Base-by-base conservation (phyloP, 1,140 invertebrate species). In the Apolygus lucorum region DNA sequence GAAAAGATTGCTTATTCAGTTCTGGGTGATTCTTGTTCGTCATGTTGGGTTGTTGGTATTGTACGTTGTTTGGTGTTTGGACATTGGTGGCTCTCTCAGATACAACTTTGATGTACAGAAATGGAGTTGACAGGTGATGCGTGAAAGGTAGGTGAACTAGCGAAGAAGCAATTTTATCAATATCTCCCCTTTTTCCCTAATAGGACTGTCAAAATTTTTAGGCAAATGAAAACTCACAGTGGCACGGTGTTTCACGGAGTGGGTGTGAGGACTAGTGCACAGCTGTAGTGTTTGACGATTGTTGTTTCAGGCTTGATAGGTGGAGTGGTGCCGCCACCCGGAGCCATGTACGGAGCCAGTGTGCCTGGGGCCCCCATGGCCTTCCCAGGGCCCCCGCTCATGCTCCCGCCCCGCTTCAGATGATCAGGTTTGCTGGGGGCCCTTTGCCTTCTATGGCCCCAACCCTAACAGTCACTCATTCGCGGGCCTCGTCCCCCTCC, bases 391-490 rank as follows among this genome's bases (percentile, higher is more conserved):
- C 83, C 80, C 70, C 84, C 83, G 70, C 77, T 84, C 71, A 86
- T 88, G 84, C 87, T 89, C 86, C 87, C 87, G 78, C 87, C 87
- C 69, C 84, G 88, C 78, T 90, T 88, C 79, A 88, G 88, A 88
- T 90, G 88, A 90, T 90, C 87, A 76, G 76, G 76, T 76, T 75
- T 76, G 74, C 68, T 75, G 73, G 75, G 73, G 75, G 75, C 74
- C 59, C 66, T 75, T 66, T 74, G 73, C 72, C 74, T 76, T 52
- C 66, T 76, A 28, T 76, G 72, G 71, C 73, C 74, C 64, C 69
- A 74, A 28, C 72, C 72, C 24, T 73, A 64, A 71, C 68, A 66
- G n/a, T 27, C 21, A 26, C 34, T 27, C 64, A 28, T 49, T 49
- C 8, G 34, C 17, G 34, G 34, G 34, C 34, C 8, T 49, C 34